Conservation (phyloP, 2,113 vertebrate genomes). For the Nansenia antarctica region DNA sequence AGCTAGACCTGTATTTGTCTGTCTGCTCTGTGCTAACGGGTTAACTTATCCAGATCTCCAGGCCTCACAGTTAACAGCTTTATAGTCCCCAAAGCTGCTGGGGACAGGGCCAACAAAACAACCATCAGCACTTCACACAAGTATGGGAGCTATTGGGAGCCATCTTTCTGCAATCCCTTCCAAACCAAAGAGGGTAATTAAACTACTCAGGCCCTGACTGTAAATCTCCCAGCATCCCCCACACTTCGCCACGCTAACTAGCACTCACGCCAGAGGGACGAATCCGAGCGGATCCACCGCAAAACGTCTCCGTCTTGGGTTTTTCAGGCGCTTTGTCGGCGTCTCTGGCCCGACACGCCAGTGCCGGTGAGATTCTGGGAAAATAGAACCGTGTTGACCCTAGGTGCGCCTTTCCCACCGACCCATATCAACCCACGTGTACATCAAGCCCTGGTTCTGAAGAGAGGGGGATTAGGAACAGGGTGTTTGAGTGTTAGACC, state of each 20-base stretch:
- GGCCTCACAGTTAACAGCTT: background rate
- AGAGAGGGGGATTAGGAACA: background rate
- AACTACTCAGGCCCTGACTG: conserved; percentile 25
- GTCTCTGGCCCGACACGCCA: background rate
- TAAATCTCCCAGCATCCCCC: conserved; percentile 10
- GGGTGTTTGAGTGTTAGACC: too few species aligned
- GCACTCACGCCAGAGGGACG: too few species aligned
- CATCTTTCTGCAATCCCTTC: conserved; percentile 14
- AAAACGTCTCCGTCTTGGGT: background rate
- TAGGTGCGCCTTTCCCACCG: background rate
- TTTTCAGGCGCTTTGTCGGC: background rate
- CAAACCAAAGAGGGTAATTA: conserved; percentile 22
- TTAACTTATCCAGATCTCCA: background rate
- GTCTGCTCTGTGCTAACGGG: background rate
- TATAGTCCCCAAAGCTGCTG: background rate
- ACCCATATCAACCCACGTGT: too few species aligned
- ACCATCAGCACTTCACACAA: background rate
- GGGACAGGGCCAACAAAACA: background rate
- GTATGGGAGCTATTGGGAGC: conserved; percentile 15
- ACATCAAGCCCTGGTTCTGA: background rate
- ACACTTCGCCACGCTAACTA: background rate
- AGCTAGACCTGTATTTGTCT: too few species aligned
- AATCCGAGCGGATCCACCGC: background rate
- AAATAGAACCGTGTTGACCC: background rate
- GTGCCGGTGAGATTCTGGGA: background rate